phyloP scores from a whole-genome alignment of 2,888 invertebrate genomes.

The Machimus rusticus region DNA sequence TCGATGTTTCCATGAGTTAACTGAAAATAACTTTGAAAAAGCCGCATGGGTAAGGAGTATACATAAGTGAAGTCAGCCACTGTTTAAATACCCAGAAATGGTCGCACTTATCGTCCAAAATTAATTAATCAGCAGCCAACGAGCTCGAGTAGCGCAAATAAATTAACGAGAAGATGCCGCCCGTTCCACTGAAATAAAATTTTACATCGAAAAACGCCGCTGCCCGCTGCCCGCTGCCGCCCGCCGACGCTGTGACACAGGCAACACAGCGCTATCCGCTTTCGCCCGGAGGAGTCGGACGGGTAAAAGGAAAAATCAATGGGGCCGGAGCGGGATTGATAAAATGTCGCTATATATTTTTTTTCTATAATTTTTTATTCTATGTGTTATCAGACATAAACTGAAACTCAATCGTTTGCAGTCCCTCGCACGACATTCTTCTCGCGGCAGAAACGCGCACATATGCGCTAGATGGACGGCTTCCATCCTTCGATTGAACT shows the following conservation, averaged over 20 bases:
- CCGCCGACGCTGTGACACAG: not conserved
- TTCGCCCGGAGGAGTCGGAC: not conserved
- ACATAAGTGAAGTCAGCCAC: not conserved
- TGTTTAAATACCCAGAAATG: not conserved
- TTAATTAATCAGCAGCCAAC: not conserved
- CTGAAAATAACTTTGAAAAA: not conserved
- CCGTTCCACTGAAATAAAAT: not conserved
- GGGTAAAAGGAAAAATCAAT: slow-evolving; percentile 28
- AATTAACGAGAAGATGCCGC: not conserved
- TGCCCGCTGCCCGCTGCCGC: too few relatives aligned
- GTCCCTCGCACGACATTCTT: slow-evolving; percentile 15
- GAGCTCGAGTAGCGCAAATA: not conserved
- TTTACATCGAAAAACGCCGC: not conserved
- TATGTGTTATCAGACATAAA: slow-evolving; percentile 39
- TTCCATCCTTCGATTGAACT: slow-evolving; percentile 34
- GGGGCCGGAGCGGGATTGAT: slow-evolving; percentile 6
- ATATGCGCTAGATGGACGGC: slow-evolving; percentile 36
- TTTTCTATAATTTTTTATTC: slow-evolving; percentile 36
- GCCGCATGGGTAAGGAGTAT: not conserved
- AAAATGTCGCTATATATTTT: slow-evolving; percentile 1
- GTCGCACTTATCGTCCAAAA: not conserved
- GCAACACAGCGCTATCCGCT: not conserved
- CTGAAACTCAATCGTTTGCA: slow-evolving; percentile 28
- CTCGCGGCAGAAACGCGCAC: slow-evolving; percentile 25
- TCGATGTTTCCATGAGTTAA: not conserved